These are phyloP conservation scores for Drosophila dunni DNA, from an alignment of 1,140 invertebrate species.

Conservation along the genomic window DNA sequence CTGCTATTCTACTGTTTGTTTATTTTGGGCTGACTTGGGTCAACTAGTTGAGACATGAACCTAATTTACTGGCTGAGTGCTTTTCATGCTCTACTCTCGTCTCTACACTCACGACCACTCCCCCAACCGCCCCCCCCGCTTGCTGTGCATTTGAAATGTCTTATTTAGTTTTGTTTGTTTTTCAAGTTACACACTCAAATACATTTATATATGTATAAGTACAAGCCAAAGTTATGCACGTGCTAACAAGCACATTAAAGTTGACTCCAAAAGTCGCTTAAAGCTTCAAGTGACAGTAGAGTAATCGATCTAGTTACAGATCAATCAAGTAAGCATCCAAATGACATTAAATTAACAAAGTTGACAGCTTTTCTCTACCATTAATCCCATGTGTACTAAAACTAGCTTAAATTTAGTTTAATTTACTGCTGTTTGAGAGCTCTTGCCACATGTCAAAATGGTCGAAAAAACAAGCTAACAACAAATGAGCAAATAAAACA, in stretches of 20 bases:
- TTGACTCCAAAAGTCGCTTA: constrained; percentile 12
- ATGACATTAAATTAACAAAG: neutral
- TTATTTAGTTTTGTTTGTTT: constrained; percentile 69
- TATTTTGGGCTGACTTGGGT: constrained; percentile 74
- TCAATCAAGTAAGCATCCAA: constrained; percentile 1
- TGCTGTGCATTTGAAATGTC: constrained; percentile 60
- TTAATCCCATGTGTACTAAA: neutral
- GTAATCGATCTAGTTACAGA: neutral
- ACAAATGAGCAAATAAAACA: constrained; percentile 6
- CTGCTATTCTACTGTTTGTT: constrained; percentile 55
- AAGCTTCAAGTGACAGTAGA: constrained; percentile 5
- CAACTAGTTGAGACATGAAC: constrained; percentile 81
- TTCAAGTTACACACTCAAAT: constrained; percentile 32
- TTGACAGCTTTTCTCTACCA: constrained; percentile 6
- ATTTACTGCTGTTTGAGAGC: neutral
- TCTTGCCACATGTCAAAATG: constrained; percentile 1
- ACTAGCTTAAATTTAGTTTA: neutral
- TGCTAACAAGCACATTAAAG: constrained; percentile 46
- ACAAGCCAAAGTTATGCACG: constrained; percentile 46
- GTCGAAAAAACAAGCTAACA: neutral
- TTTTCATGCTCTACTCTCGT: constrained; percentile 59
- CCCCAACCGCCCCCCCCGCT: neutral
- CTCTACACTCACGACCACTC: no score
- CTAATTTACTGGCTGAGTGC: constrained; percentile 81
- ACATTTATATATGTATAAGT: neutral